Evolutionary conservation across 2,797 vertebrate genomes (phyloP), one percentile per base, ranked within the genome.

Genomic region (Cichlasoma orientale): DNA sequence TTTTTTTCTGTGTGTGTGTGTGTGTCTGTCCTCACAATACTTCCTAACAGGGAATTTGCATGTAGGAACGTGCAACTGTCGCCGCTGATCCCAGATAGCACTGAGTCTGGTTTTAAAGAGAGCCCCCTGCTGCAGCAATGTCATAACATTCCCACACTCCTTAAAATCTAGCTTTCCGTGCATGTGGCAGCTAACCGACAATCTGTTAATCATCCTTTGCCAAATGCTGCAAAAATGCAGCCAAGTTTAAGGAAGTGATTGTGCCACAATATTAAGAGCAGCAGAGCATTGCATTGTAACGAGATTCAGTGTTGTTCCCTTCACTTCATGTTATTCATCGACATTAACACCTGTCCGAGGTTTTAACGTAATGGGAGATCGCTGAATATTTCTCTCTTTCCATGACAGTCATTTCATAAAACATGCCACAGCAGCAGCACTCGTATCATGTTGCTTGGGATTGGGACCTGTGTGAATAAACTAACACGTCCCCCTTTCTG

Each of bases 51-150:
- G 47, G 50, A 57, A 44, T 50, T 8, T 25, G 41, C 55, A 58
- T 68, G 23, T 6, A 23, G n/a, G 66, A 87, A 87, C 82, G 3
- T 77, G 77, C 72, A 31, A 75, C 2, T 71, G 72, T 68, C 63
- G 44, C 5, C 38, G 44, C 63, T 66, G 36, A 36, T 11, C 36
- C 36, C 36, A 36, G 36, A 3, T 70, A 29, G 6, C 44, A 76
- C 3, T 58, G 78, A 76, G 53, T 57, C 41, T n/a, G 3, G 61
- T 47, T 66, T 66, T 75, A n/a, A 69, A 75, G 81, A 21, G 57
- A 75, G 23, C 38, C 56, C n/a, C 61, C 21, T 33, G 56, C 72
- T 76, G 69, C 78, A 36, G 54, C 33, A 12, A 25, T 29, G 66
- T 55, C 54, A 77, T 21, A 56, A 52, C 78, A 85, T 76, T 63